Percentiles rank a stretch among this genome's conserved stretches.
Conservation (phyloP, 92 coral and sea anemone species). For the Chrysogorgia sp. region DNA sequence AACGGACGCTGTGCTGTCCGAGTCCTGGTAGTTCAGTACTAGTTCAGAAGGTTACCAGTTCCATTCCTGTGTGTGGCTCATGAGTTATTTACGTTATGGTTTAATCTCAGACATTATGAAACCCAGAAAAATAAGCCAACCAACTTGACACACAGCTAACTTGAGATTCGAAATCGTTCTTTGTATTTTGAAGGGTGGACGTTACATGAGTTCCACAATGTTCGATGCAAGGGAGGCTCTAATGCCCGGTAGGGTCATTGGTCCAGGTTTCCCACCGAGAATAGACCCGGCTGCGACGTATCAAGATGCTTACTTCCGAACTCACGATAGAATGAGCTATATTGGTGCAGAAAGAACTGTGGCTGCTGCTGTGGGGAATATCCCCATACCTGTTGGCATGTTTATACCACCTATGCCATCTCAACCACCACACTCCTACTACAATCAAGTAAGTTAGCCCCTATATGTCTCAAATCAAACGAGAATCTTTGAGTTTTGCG, state of each 20-base stretch:
- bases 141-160: no score
- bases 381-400: slow-evolving; percentile 99
- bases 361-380: slow-evolving; percentile 96
- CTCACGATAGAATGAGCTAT: slow-evolving; percentile 96
- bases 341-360: slow-evolving; percentile 97
- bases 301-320: slow-evolving; percentile 93
- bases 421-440: slow-evolving; percentile 91
- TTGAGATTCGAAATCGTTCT: no score
- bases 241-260: slow-evolving; percentile 92
- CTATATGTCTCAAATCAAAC: no score
- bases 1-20: no score
- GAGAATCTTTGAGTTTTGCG: no score
- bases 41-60: no score
- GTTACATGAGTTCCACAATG: slow-evolving; percentile 98
- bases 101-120: not conserved
- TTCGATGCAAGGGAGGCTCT: slow-evolving; percentile 99
- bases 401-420: slow-evolving; percentile 98
- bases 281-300: slow-evolving; percentile 89
- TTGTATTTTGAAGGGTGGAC: slow-evolving; percentile 99
- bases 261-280: slow-evolving; percentile 71
- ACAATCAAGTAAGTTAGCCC: slow-evolving; percentile 87
- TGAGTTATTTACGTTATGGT: not conserved
- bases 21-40: no score
- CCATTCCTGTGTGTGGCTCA: no score
- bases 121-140: no score